Percentiles rank a stretch among this genome's conserved stretches.
Conservation (phyloP, 2,888 invertebrate genomes). For the Epistrophella euchroma region DNA sequence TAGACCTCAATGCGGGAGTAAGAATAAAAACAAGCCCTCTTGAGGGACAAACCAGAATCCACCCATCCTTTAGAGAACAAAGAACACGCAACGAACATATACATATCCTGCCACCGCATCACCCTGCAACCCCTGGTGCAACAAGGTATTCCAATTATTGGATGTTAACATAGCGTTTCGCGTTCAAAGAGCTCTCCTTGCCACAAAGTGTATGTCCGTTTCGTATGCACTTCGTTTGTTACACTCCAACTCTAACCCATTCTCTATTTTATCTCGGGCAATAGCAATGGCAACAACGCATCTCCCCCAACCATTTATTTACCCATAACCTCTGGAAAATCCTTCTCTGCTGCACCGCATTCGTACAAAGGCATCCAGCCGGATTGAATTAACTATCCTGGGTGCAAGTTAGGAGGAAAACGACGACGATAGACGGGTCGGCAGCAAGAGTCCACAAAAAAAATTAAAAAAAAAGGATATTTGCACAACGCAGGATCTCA, state of each 20-base stretch:
- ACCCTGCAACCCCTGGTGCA: conserved; percentile 50
- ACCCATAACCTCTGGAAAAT: conserved; percentile 25
- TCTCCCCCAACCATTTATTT: conserved; percentile 29
- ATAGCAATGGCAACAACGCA: conserved; percentile 39
- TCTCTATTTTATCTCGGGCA: conserved; percentile 12
- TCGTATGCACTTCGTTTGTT: conserved; percentile 61
- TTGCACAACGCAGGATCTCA: conserved; percentile 75
- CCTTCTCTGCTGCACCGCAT: conserved; percentile 47
- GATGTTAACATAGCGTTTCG: conserved; percentile 75
- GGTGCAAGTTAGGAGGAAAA: conserved; percentile 34
- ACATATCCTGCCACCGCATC: conserved; percentile 9
- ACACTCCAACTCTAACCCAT: conserved; percentile 34
- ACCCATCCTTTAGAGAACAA: conserved; percentile 25
- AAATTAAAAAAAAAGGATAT: conserved; percentile 57
- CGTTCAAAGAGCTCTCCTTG: conserved; percentile 69
- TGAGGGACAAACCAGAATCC: neutral
- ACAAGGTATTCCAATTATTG: conserved; percentile 75
- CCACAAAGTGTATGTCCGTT: conserved; percentile 70
- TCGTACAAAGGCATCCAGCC: conserved; percentile 63
- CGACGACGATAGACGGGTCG: conserved; percentile 16
- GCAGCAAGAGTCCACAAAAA: conserved; percentile 26
- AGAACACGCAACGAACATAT: conserved; percentile 30
- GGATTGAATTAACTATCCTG: conserved; percentile 70
- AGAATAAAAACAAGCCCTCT: conserved; percentile 67
- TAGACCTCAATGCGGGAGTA: conserved; percentile 57